Evolutionary conservation across 2,797 vertebrate species (phyloP), one percentile per base, ranked within the genome.

Genomic region (Salarias fasciatus): DNA sequence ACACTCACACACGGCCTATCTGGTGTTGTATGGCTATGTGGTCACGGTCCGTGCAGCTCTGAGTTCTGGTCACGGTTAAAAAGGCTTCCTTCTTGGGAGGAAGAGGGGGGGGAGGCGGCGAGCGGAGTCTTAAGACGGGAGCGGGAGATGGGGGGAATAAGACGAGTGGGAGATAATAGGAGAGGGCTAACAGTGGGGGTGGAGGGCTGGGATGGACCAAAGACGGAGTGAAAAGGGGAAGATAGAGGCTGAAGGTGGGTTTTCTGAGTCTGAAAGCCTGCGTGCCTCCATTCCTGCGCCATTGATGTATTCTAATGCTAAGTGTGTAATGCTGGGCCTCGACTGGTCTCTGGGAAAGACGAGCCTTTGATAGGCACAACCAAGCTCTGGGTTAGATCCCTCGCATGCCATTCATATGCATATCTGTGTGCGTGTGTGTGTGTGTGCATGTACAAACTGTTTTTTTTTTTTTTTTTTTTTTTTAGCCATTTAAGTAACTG

Each of bases 271-370:
- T 89, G 81, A 90, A 91, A 86, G 87, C 75, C 82, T 63, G 79
- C 70, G 50, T 80, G 80, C 77, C 82, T 86, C 82, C 85, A 67
- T 86, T 74, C 74, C 71, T 68, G 58, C 12, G 54, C 81, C 67
- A 90, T 90, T 89, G 88, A 90, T 91, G 88, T 86, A 91, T 91
- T 91, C 83, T 89, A 77, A 91, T 91, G 89, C 87, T 88, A 90
- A 91, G 84, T 88, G 78, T 87, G 82, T 79, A 78, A 82, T 68
- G 76, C 84, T 53, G 77, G 85, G 86, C 83, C 87, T 74, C 24
- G 73, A 82, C 87, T 60, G 79, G 70, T 79, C 77, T 86, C 73
- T 62, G 75, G 76, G 80, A 85, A 84, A 79, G 79, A 71, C 79
- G 5, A 50, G 81, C 53, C 72, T 89, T 88, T 87, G 84, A 90